Evolutionary conservation across 2,797 vertebrate species (phyloP), one percentile per base, ranked within the genome.

Genomic region (Acropternis orthonyx): DNA sequence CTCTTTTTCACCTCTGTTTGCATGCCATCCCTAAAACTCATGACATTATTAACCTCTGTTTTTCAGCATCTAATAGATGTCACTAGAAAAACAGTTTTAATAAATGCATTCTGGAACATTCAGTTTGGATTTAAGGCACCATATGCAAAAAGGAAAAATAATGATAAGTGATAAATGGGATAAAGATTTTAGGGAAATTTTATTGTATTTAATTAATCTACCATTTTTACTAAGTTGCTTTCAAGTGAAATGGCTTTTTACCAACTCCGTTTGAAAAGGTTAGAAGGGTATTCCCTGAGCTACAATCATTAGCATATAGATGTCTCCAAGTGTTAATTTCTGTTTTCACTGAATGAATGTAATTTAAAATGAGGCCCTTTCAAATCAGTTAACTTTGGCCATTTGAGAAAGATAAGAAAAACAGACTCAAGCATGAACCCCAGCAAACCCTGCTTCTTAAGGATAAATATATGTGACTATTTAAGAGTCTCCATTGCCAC

Each of bases 301-400:
- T 98, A 96, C 97, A 97, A 96, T 98, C 98, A 98, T 98, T 98
- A 98, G 98, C 97, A 98, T 98, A 97, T 97, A 98, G 98, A 98
- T 98, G 97, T 98, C 97, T 97, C 96, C 96, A 97, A 98, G 98
- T 98, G 97, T 98, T 98, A 98, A 98, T 98, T 98, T 98, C 97
- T 98, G 97, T 97, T 98, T 98, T 97, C 96, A 97, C 94, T 98
- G 97, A 98, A 98, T 97, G 97, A 98, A 98, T 98, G 97, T 97
- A 98, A 98, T 98, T 98, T 98, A 97, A 98, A 98, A 98, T 97
- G 97, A 98, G 97, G 97, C 95, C 90, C 94, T 98, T 98, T 97
- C 97, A 98, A 98, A 98, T 97, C 97, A 97, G 97, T 97, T 97
- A 98, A 97, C 93, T 98, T 97, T 41, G 95, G 96, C 89, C 97